Conservation (phyloP, 2,888 invertebrate genomes). For the Neria commutata region DNA sequence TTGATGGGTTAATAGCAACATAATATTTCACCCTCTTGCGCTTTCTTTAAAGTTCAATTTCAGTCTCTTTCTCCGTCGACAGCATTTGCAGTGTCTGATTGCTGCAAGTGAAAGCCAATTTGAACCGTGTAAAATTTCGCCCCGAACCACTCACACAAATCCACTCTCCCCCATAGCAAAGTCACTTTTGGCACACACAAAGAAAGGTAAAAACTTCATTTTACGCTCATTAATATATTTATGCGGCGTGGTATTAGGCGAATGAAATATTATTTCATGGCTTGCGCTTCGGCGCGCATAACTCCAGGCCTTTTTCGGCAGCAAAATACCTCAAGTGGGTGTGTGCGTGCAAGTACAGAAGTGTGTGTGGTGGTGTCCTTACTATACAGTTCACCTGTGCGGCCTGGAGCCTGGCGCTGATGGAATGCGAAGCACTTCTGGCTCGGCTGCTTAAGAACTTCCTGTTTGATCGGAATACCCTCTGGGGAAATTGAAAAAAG, state of each 20-base stretch:
- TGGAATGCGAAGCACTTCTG: conserved; percentile 33
- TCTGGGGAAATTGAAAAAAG: conserved; percentile 57
- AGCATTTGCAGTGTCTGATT: no score
- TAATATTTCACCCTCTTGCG: no score
- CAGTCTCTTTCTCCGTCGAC: no score
- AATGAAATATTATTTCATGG: conserved; percentile 52
- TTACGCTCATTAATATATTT: conserved; percentile 57
- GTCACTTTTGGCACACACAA: neutral
- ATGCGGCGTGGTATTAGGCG: conserved; percentile 47
- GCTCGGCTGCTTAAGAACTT: conserved; percentile 55
- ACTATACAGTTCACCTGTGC: neutral
- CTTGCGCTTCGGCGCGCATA: conserved; percentile 26
- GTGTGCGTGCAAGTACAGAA: neutral
- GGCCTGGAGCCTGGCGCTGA: conserved; percentile 11
- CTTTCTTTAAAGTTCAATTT: no score
- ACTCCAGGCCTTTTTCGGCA: conserved; percentile 8
- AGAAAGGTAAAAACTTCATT: conserved; percentile 47
- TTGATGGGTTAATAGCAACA: no score
- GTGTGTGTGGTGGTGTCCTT: neutral
- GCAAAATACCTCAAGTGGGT: neutral
- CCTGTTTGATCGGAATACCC: conserved; percentile 61
- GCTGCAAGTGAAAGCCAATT: no score
- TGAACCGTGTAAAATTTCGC: neutral
- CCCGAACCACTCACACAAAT: neutral
- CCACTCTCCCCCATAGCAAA: no score